Base-by-base conservation (phyloP, 1,140 invertebrate genomes). In the Cydia pomonella region DNA sequence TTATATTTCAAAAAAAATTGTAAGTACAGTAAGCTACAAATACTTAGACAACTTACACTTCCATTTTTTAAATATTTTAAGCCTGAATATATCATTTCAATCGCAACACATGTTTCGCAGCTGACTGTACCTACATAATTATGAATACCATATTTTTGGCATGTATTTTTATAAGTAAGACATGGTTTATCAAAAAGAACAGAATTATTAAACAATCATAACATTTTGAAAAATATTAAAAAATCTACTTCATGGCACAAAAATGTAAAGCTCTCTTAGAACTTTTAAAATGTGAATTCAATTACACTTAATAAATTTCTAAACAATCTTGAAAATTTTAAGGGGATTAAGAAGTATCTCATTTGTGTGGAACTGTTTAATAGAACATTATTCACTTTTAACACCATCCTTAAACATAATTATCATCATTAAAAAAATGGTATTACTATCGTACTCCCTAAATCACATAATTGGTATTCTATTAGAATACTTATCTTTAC, bases 381-480 rank as follows among this genome's bases (percentile, higher is more conserved):
- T 59, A 53, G 21, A 18, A 50, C 44, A 16, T 47, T 16, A 47
- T 3, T 50, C 47, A 59, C 23, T n/a, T 59, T 21, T 59, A 59
- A 59, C n/a, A 59, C 18, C 21, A 59, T 23, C 53, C 53, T 59
- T 59, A 59, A 59, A 59, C 7, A 53, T 53, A 23, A 69, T 38
- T 21, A 69, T 18, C 29, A 33, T 16, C 16, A 29, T 29, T n/a
- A 33, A 69, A 33, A 69, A 69, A 69, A 69, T 69, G 64, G 29
- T 69, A 69, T 69, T 18, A 33, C 29, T 33, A 33, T 33, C 64
- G 18, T 69, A 33, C 29, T 33, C 25, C 33, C 64, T 69, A 69
- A 69, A 69, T 69, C 64, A 69, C 64, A 69, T 69, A 12, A 27
- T 69, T 10, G 27, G 27, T 69, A 69, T 38, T 69, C 64, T 41